Evolutionary conservation across 2,888 invertebrate genomes (phyloP), one percentile per base, ranked within the genome.

Genomic region (Rhorus exstirpatorius): DNA sequence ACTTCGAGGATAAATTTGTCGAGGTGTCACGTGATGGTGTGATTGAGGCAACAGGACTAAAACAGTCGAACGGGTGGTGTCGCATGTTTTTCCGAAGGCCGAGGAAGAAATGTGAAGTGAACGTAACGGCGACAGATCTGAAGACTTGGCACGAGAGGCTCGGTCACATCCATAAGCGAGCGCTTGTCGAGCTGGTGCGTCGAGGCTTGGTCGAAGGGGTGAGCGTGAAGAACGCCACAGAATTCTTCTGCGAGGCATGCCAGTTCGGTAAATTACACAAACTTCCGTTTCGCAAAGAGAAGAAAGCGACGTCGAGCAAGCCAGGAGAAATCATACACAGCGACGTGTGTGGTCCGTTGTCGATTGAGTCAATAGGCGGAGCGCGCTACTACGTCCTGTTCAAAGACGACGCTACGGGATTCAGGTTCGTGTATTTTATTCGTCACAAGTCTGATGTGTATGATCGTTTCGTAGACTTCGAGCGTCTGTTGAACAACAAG

Each of bases 91-190:
- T 88, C 44, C 79, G 82, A 8, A 82, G 71, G 1, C 81, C 77
- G 26, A 83, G 46, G 38, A 24, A 84, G 83, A 84, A 86, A 80
- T 53, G 77, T 81, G 70, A 75, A 86, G 44, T 70, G 8, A 87
- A 86, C 78, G 79, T 79, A 0, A 21, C 77, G 7, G 55, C 74
- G 0, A 65, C 38, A 3, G 82, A 72, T 14, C 14, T 86, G n/a
- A 87, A 83, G 58, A 38, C 74, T 14, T 88, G 87, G 87, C 88
- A 89, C 77, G 83, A 87, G 63, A 61, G 87, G 17, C 78, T 88
- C 10, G 87, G 87, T 6, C 89, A 89, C 53, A 78, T 88, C 3
- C 86, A 88, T 60, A 68, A 70, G 35, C 78, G 84, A 60, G 75
- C 82, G 7, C 53, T 89, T 21, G 26, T 44, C 44, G 82, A 87